phyloP scores from a whole-genome alignment of 92 coral and sea anemone genomes.

The Phenganax marumi region DNA sequence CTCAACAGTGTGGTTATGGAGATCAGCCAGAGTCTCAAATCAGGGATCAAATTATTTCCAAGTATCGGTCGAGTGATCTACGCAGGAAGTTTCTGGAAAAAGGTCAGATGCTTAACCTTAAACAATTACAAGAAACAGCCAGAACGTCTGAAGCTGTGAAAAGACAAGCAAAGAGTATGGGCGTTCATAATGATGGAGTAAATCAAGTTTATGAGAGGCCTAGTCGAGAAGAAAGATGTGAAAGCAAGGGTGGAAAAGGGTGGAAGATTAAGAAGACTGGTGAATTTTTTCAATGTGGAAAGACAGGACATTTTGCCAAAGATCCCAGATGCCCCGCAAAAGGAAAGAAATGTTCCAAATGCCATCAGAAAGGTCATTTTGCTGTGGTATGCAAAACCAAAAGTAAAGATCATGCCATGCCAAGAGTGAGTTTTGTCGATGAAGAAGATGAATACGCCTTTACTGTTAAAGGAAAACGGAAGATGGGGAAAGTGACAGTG shows the following conservation, averaged over 20 bases:
- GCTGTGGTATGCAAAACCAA: too few species aligned
- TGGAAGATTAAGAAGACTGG: background rate
- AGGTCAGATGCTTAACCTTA: background rate
- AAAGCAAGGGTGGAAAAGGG: background rate
- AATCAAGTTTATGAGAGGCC: background rate
- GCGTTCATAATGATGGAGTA: too few species aligned
- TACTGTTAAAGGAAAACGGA: slow-evolving; percentile 34
- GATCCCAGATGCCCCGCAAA: too few species aligned
- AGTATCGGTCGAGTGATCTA: too few species aligned
- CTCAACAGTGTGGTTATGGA: too few species aligned
- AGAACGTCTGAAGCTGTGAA: too few species aligned
- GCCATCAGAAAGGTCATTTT: slow-evolving; percentile 13
- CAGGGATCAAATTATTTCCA: too few species aligned
- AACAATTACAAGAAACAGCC: too few species aligned
- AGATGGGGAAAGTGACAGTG: too few species aligned
- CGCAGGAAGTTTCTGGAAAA: too few species aligned
- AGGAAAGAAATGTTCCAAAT: slow-evolving; percentile 2
- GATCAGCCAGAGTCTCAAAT: too few species aligned
- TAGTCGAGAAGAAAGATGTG: background rate
- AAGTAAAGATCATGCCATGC: background rate
- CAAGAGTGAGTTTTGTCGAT: slow-evolving; percentile 12
- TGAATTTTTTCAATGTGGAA: slow-evolving; percentile 29
- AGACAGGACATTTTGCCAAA: slow-evolving; percentile 23
- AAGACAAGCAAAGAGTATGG: too few species aligned
- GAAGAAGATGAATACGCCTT: slow-evolving; percentile 30